These are phyloP conservation scores for Nothocercus julius DNA, from an alignment of 2,113 vertebrate species.

Conservation along the genomic window DNA sequence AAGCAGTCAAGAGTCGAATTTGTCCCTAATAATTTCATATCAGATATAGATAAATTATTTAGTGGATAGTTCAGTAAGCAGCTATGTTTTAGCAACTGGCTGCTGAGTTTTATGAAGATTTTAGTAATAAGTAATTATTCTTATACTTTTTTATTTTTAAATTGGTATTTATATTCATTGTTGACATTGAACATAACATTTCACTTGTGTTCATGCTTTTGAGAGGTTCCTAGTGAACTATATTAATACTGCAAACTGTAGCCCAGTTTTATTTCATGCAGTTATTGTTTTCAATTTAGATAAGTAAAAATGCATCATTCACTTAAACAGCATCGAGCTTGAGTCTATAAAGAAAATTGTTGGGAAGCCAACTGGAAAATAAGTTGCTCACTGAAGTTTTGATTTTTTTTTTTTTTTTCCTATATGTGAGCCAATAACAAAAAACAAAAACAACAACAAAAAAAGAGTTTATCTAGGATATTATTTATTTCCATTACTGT, in stretches of 20 bases:
- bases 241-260: background rate
- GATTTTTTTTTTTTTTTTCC: background rate
- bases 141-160: fast-evolving
- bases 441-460: background rate
- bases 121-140: background rate
- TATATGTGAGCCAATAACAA: background rate
- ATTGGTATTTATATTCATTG: background rate
- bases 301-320: background rate
- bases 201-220: background rate
- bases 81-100: background rate
- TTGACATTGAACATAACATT: background rate
- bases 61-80: background rate
- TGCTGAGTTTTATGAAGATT: background rate
- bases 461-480: background rate
- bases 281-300: background rate
- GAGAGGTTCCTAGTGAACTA: background rate
- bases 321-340: background rate
- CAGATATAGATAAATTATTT: background rate
- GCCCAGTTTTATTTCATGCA: background rate
- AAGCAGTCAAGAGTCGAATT: background rate
- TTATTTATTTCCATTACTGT: background rate
- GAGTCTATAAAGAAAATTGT: background rate
- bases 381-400: background rate
- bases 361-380: background rate
- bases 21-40: background rate